phyloP scores from a whole-genome alignment of 2,113 vertebrate genomes.

The Gadus macrocephalus region DNA sequence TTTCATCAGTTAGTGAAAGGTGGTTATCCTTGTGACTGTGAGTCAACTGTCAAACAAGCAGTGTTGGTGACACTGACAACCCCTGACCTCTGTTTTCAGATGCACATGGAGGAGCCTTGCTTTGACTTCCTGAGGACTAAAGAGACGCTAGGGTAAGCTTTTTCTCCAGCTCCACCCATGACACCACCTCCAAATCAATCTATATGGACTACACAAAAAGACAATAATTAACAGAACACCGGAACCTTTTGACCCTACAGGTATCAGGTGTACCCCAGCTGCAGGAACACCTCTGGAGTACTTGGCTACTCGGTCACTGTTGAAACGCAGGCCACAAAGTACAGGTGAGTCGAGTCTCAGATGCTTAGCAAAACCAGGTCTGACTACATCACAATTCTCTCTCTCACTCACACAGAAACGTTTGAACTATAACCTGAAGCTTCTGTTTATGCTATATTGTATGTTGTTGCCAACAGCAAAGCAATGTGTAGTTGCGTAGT shows the following conservation, averaged over 20 bases:
- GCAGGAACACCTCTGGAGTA: conserved; percentile 93
- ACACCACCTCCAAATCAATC: too few relatives aligned
- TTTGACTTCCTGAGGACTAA: conserved; percentile 97
- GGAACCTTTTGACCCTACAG: conserved; percentile 56
- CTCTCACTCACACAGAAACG: too few relatives aligned
- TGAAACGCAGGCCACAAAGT: conserved; percentile 93
- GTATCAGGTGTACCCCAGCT: conserved; percentile 93
- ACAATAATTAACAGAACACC: too few relatives aligned
- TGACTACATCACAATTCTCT: not conserved
- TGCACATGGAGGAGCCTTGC: conserved; percentile 98
- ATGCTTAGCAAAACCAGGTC: not conserved
- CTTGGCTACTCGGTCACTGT: conserved; percentile 95
- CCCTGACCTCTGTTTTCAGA: conserved; percentile 69
- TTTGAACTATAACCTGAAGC: too few relatives aligned
- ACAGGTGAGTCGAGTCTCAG: conserved; percentile 71
- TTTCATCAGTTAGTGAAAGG: not conserved
- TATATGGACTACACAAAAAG: too few relatives aligned
- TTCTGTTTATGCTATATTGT: too few relatives aligned
- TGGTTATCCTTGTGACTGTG: too few relatives aligned
- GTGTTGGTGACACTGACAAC: not conserved
- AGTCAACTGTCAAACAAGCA: too few relatives aligned
- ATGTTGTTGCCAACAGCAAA: too few relatives aligned
- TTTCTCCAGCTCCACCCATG: not conserved
- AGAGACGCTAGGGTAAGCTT: conserved; percentile 90
- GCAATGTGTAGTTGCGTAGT: too few relatives aligned